phyloP scores from a whole-genome alignment of 2,888 invertebrate species.

The Harpagoxenus sublaevis region DNA sequence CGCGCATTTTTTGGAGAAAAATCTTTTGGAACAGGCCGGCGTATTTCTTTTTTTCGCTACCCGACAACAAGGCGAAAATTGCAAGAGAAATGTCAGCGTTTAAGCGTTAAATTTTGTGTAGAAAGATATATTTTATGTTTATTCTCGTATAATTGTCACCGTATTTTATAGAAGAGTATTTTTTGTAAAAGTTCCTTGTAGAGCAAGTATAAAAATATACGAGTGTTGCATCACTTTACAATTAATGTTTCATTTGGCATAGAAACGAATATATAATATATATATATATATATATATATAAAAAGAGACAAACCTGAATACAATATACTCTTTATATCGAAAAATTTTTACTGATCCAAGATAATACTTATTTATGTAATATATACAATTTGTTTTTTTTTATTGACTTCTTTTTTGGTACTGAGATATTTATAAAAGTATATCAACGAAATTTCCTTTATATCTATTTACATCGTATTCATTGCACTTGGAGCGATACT shows the following conservation, averaged over 20 bases:
- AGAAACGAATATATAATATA: background rate
- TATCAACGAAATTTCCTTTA: conserved; percentile 21
- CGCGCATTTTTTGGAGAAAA: background rate
- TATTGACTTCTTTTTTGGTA: conserved; percentile 29
- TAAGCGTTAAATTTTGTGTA: conserved; percentile 35
- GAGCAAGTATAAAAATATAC: conserved; percentile 16
- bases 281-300: background rate
- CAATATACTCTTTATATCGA: background rate
- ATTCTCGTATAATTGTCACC: conserved; percentile 57
- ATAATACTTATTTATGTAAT: conserved; percentile 15
- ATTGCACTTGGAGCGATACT: conserved; percentile 39
- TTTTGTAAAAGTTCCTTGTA: conserved; percentile 39
- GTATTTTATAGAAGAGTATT: conserved; percentile 34
- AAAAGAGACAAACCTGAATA: background rate
- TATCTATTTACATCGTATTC: conserved; percentile 34
- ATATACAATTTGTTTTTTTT: conserved; percentile 25
- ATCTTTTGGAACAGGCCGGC: conserved; percentile 27
- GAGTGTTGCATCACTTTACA: background rate
- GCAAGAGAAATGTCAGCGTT: conserved; percentile 37
- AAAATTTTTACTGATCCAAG: conserved; percentile 30
- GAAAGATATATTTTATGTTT: conserved; percentile 55
- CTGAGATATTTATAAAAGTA: conserved; percentile 36
- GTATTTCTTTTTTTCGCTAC: conserved; percentile 36
- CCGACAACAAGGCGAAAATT: conserved; percentile 38
- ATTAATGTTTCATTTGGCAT: conserved; percentile 2